Conservation (phyloP, 2,797 vertebrate species). For the Pangasius mekongensis region DNA sequence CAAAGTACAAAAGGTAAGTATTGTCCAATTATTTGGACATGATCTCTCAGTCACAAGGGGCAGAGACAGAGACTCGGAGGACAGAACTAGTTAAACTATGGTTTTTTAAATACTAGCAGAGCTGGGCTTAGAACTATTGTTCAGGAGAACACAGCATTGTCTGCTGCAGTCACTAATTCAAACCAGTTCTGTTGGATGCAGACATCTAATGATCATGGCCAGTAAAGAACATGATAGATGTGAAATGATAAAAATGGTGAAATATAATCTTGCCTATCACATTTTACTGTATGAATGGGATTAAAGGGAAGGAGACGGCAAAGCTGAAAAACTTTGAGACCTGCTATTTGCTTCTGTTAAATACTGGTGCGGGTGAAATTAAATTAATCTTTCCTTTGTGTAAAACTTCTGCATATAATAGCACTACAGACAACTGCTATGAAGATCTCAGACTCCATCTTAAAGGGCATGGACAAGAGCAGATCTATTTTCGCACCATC, state of each 20-base stretch:
- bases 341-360: not conserved
- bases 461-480: conserved; percentile 7
- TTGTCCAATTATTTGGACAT: conserved; percentile 34
- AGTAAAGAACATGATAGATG: conserved; percentile 5
- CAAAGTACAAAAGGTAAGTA: conserved; percentile 12
- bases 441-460: conserved; percentile 7
- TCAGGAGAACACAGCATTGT: conserved; percentile 42
- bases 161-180: conserved; percentile 21
- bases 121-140: conserved; percentile 31
- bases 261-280: not conserved
- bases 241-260: not conserved
- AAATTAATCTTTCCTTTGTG: not conserved
- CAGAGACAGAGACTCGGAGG: conserved; percentile 15
- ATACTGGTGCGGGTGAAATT: not conserved
- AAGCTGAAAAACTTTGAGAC: not conserved
- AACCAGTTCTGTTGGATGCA: conserved; percentile 10
- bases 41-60: conserved; percentile 19
- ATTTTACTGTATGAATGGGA: not conserved
- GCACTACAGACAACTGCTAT: not conserved
- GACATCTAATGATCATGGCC: conserved; percentile 23
- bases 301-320: not conserved
- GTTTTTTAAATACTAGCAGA: conserved; percentile 7
- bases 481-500: conserved; percentile 33
- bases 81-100: conserved; percentile 15
- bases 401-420: not conserved